Base-by-base conservation (phyloP, 1,140 invertebrate species). In the Vanessa atalanta region DNA sequence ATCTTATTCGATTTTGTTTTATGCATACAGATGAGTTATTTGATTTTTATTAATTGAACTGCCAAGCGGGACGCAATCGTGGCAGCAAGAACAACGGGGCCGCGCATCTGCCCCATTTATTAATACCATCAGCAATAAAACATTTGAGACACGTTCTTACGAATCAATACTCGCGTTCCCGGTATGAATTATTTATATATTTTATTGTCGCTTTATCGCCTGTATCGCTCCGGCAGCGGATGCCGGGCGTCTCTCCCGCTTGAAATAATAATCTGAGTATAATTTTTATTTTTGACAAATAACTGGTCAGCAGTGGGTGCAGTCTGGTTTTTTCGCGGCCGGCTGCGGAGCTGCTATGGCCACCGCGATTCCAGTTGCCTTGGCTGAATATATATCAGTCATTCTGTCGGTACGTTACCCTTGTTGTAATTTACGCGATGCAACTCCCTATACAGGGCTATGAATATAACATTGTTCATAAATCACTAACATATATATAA, bases 221-320 rank as follows among this genome's bases (percentile, higher is more conserved):
- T 79, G 82, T 80, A 90, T 91, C 89, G 78, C 74, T 69, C 73
- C 70, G 23, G 79, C 73, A 77, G 76, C 87, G 88, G 88, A 88
- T 88, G 85, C 85, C 79, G 81, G 70, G 75, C 70, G 72, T 75
- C 80, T 78, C 77, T 82, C 77, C 75, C 64, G 63, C 67, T 85
- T 86, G 80, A 89, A 89, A 88, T 91, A 90, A 88, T 89, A 90
- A 90, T 89, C 88, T 81, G 81, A 79, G 87, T 83, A 88, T 91
- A 83, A 90, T 87, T 89, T 73, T 90, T 87, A 85, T 88, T 91
- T 91, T 90, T 90, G 90, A 92, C 88, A 92, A 92, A 92, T 92
- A 90, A 89, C 85, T 82, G 84, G 85, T 77, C 81, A 80, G 73
- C 72, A 65, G 68, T 75, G 79, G 77, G 78, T 77, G 80, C 60